Evolutionary conservation across 2,888 invertebrate genomes (phyloP).

Genomic region (Microdon myrmicae): DNA sequence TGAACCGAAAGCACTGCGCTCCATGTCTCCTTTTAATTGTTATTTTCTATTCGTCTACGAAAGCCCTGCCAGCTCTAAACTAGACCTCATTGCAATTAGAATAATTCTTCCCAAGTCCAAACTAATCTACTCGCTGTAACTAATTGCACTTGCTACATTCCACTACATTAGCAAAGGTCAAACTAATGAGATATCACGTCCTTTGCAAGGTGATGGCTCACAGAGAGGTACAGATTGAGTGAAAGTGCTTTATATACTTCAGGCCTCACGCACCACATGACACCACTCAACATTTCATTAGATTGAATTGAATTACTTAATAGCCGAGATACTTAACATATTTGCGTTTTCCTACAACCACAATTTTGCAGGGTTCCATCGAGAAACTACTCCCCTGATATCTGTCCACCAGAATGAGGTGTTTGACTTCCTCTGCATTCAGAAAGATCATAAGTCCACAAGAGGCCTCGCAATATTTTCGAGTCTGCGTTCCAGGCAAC

Average conservation of each 20-base stretch:
- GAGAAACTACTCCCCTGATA: constrained; percentile 4
- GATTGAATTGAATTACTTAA: constrained; percentile 47
- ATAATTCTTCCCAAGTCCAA: no score
- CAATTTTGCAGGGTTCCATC: constrained; percentile 27
- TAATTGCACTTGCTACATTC: no score
- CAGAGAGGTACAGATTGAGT: no score
- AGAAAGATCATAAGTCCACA: background rate
- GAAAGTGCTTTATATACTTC: constrained; percentile 17
- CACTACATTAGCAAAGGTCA: constrained; percentile 20
- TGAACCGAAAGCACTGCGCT: no score
- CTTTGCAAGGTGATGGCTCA: no score
- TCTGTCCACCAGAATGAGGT: constrained; percentile 33
- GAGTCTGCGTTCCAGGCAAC: background rate
- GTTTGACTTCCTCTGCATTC: constrained; percentile 35
- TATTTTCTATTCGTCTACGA: no score
- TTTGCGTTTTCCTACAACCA: constrained; percentile 12
- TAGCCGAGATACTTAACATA: constrained; percentile 11
- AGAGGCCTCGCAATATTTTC: constrained; percentile 14
- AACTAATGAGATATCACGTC: no score
- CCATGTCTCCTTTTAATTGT: no score
- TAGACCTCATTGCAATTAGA: no score
- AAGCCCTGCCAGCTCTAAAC: no score
- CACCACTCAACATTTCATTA: constrained; percentile 36
- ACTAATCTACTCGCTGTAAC: no score
- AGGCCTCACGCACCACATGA: constrained; percentile 14